phyloP scores from a whole-genome alignment of 2,888 invertebrate species.

The Brachypalpus laphriformis region DNA sequence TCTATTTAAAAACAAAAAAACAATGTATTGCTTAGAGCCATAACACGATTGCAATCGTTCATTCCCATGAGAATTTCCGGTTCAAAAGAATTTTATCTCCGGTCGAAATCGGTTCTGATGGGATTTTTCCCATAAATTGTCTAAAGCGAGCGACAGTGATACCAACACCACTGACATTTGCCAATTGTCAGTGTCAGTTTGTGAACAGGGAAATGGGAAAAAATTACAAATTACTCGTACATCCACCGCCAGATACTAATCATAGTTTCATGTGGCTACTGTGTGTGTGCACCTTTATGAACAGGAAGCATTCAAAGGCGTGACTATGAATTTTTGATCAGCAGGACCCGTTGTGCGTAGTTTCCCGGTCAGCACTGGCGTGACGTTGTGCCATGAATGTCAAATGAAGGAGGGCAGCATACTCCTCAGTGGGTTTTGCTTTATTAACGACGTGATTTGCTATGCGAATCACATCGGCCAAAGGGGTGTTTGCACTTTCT shows the following conservation, averaged over 20 bases:
- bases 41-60: background rate
- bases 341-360: slow-evolving; percentile 52
- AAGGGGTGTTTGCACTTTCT: slow-evolving; percentile 69
- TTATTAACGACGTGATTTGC: background rate
- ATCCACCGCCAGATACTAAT: slow-evolving; percentile 2
- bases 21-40: background rate
- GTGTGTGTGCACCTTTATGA: slow-evolving; percentile 20
- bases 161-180: slow-evolving; percentile 11
- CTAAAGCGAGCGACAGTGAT: background rate
- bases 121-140: background rate
- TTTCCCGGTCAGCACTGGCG: slow-evolving; percentile 60
- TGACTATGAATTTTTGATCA: slow-evolving; percentile 62
- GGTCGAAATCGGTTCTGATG: slow-evolving; percentile 33
- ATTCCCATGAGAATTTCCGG: slow-evolving; percentile 62
- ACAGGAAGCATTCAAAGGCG: slow-evolving; percentile 69
- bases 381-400: slow-evolving; percentile 46
- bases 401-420: slow-evolving; percentile 39
- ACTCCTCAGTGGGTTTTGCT: slow-evolving; percentile 10
- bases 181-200: slow-evolving; percentile 47
- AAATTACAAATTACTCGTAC: background rate
- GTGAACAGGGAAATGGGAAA: slow-evolving; percentile 25
- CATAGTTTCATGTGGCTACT: slow-evolving; percentile 28
- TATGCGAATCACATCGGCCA: slow-evolving; percentile 45
- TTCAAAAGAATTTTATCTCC: slow-evolving; percentile 19
- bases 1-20: background rate